Evolutionary conservation across 2,113 vertebrate genomes (phyloP).

Genomic region (Hypocryptadius cinnamomeus): DNA sequence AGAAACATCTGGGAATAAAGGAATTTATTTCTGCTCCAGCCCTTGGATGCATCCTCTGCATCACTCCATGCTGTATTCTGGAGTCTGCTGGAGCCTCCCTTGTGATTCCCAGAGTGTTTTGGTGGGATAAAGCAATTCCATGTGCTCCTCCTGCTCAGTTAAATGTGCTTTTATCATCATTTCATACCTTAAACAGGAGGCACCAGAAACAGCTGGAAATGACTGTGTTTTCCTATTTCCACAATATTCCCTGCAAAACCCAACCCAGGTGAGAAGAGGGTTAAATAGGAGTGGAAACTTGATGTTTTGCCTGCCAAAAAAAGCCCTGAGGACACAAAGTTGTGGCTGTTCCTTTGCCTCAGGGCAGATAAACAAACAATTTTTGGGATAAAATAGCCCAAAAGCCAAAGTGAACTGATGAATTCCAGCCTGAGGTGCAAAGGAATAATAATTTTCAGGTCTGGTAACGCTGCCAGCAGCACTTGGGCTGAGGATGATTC

Average conservation of each 20-base stretch:
- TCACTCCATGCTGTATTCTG: fast-evolving
- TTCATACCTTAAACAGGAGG: fast-evolving
- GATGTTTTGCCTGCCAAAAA: neutral
- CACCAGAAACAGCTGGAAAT: neutral
- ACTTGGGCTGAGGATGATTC: neutral
- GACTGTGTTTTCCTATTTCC: neutral
- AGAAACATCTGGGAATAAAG: neutral
- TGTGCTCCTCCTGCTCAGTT: neutral
- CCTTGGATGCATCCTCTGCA: neutral
- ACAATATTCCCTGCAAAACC: neutral
- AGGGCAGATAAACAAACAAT: neutral
- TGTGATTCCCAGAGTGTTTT: neutral
- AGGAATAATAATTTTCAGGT: neutral
- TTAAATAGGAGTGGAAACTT: neutral
- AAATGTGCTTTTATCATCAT: neutral
- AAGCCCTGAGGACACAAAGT: neutral
- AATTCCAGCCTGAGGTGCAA: neutral
- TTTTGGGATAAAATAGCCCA: neutral
- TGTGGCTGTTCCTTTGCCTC: neutral
- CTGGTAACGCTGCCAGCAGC: fast-evolving
- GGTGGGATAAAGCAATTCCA: neutral
- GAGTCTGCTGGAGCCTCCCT: neutral
- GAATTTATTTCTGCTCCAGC: neutral
- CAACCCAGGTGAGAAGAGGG: neutral
- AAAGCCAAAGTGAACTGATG: neutral